Evolutionary conservation across 1,140 invertebrate genomes (phyloP).

Genomic region (Drosophila pseudoananassae): DNA sequence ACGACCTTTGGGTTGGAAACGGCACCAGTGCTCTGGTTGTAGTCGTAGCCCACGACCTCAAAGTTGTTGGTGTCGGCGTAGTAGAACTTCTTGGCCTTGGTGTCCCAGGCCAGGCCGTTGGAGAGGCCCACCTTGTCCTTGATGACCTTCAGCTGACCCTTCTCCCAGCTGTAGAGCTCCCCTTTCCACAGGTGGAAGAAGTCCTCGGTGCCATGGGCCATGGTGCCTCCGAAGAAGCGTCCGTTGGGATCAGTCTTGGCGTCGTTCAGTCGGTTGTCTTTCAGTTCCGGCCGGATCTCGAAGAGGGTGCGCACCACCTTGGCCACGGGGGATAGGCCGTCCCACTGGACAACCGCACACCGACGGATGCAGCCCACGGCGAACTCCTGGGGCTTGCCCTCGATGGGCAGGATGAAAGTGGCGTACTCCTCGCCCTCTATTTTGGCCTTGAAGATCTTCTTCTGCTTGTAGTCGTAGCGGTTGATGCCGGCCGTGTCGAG

Average conservation of each 20-base stretch:
- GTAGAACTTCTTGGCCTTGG: constrained; percentile 89
- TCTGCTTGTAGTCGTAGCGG: constrained; percentile 86
- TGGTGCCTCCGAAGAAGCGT: constrained; percentile 89
- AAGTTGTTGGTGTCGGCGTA: constrained; percentile 90
- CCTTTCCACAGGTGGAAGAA: constrained; percentile 85
- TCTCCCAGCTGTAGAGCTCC: constrained; percentile 84
- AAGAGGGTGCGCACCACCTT: constrained; percentile 85
- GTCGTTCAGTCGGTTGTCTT: constrained; percentile 91
- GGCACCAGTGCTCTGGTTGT: constrained; percentile 87
- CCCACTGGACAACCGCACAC: constrained; percentile 89
- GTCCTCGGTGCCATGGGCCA: constrained; percentile 84
- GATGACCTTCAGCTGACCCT: constrained; percentile 86
- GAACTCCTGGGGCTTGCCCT: constrained; percentile 86
- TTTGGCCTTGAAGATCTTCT: constrained; percentile 84
- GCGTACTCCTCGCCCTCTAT: constrained; percentile 85
- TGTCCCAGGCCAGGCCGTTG: constrained; percentile 93
- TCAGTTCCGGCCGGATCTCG: constrained; percentile 86
- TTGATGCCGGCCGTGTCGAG: constrained; percentile 86
- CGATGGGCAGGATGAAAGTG: constrained; percentile 89
- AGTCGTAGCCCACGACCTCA: constrained; percentile 90
- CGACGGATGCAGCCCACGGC: constrained; percentile 87
- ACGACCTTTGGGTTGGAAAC: constrained; percentile 86
- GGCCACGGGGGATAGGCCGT: constrained; percentile 85
- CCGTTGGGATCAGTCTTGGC: constrained; percentile 93
- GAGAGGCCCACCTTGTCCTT: constrained; percentile 87